Evolutionary conservation across 2,888 invertebrate genomes (phyloP).

Genomic region (Octonoba sinensis): DNA sequence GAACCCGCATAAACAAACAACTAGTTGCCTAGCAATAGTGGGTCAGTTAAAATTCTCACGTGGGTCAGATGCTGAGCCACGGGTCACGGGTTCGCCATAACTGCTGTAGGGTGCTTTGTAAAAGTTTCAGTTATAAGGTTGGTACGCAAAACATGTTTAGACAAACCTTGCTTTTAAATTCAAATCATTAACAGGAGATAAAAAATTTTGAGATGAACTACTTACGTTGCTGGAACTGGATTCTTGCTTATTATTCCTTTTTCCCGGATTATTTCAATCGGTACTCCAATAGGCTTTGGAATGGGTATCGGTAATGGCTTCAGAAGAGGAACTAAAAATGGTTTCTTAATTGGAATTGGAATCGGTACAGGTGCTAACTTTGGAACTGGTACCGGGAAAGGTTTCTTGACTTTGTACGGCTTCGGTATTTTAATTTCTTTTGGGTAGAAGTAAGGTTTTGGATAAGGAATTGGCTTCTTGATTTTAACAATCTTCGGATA

Average conservation of each 20-base stretch:
- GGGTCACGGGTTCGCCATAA: too few species aligned
- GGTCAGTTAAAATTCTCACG: too few species aligned
- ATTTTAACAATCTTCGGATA: conserved; percentile 44
- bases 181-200: too few species aligned
- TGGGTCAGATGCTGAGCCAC: too few species aligned
- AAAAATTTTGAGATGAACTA: neutral
- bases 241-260: conserved; percentile 38
- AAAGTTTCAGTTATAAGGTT: too few species aligned
- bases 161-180: too few species aligned
- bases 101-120: too few species aligned
- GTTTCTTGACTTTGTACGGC: conserved; percentile 43
- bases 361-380: conserved; percentile 26
- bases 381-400: conserved; percentile 47
- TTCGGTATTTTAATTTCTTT: conserved; percentile 47
- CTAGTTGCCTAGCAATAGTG: too few species aligned
- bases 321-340: conserved; percentile 32
- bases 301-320: conserved; percentile 39
- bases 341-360: conserved; percentile 37
- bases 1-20: too few species aligned
- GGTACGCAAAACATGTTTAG: too few species aligned
- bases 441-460: conserved; percentile 41
- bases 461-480: conserved; percentile 29
- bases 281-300: conserved; percentile 45
- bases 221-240: conserved; percentile 44
- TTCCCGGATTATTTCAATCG: conserved; percentile 50